Conservation (phyloP, 2,797 vertebrate species). For the Monodelphis domestica region DNA sequence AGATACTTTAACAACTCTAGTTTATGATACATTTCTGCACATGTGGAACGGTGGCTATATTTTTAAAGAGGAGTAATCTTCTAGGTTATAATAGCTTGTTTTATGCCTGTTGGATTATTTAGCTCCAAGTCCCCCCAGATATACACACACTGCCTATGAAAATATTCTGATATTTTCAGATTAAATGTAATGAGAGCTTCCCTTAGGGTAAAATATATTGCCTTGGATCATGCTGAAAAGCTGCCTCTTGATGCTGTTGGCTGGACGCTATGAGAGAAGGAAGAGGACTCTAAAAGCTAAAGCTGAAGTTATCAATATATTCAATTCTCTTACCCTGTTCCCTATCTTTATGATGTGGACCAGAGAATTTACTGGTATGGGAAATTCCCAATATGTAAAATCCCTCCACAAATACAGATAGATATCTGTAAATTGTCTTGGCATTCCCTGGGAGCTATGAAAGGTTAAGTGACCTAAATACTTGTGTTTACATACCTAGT, state of each 20-base stretch:
- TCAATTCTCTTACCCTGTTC: background rate
- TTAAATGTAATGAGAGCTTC: conserved; percentile 34
- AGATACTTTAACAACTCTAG: conserved; percentile 51
- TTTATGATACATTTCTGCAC: conserved; percentile 46
- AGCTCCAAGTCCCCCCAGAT: background rate
- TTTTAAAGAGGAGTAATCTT: conserved; percentile 56
- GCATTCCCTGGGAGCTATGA: background rate
- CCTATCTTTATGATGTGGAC: background rate
- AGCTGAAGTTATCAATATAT: background rate
- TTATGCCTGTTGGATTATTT: conserved; percentile 21
- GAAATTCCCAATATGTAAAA: background rate
- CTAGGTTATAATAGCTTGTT: conserved; percentile 34
- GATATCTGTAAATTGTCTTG: background rate
- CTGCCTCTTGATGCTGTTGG: background rate
- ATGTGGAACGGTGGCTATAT: conserved; percentile 21
- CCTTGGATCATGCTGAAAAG: background rate
- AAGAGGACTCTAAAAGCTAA: background rate
- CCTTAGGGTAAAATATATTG: background rate
- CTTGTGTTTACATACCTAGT: background rate
- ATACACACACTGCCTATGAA: conserved; percentile 7
- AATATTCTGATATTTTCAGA: conserved; percentile 34
- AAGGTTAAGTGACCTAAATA: background rate
- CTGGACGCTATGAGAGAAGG: background rate
- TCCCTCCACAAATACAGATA: background rate
- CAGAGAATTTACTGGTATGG: background rate